Evolutionary conservation across 2,113 vertebrate species (phyloP).

Genomic region (Tetrax tetrax): DNA sequence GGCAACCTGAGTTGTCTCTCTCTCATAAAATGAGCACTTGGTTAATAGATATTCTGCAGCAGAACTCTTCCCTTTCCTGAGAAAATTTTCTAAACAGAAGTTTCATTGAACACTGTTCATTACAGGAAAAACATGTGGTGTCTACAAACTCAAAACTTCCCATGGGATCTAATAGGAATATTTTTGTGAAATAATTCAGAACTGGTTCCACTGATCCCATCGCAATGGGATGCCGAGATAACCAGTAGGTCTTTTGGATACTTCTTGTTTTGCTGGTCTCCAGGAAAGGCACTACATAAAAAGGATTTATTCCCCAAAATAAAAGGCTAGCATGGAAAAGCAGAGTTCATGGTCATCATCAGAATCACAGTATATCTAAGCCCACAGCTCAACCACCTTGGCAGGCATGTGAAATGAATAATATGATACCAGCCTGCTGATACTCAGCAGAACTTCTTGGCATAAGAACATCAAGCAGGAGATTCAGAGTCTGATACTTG

Average conservation of each 20-base stretch:
- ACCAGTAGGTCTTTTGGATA: background rate
- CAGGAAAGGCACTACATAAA: background rate
- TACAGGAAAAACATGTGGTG: background rate
- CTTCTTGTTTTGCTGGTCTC: background rate
- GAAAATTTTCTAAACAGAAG: background rate
- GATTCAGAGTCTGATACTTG: background rate
- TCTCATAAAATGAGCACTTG: background rate
- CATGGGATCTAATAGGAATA: background rate
- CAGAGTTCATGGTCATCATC: background rate
- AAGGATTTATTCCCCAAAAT: background rate
- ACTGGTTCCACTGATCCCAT: background rate
- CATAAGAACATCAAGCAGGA: background rate
- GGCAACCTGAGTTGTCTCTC: background rate
- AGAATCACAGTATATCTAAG: background rate
- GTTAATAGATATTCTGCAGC: background rate
- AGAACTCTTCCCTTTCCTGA: background rate
- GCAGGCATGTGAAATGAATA: background rate
- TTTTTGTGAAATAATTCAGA: background rate
- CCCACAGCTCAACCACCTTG: background rate
- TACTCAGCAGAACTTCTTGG: slow-evolving; percentile 1
- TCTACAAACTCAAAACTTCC: background rate
- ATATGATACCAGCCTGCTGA: background rate
- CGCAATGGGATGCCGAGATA: background rate
- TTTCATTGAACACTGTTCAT: background rate
- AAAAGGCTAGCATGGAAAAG: background rate